Evolutionary conservation across 2,113 vertebrate genomes (phyloP).

Genomic region (Cyanistes caeruleus): DNA sequence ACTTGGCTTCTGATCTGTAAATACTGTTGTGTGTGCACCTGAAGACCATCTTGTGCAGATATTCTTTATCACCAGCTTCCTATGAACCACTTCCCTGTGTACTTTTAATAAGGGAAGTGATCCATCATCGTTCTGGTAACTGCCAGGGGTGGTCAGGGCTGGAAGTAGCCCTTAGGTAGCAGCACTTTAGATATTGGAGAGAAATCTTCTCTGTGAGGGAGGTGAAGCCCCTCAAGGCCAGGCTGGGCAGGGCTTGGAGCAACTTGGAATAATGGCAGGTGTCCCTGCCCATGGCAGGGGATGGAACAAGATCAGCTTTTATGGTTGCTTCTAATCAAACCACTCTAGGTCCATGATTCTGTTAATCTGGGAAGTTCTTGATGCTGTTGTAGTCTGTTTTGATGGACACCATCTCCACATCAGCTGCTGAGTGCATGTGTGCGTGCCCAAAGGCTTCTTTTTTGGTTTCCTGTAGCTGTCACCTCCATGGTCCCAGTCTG

Average conservation of each 20-base stretch:
- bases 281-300: background rate
- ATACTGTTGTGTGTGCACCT: background rate
- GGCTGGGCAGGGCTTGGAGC: background rate
- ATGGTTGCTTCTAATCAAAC: background rate
- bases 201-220: background rate
- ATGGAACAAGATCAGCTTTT: background rate
- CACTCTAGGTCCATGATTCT: background rate
- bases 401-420: background rate
- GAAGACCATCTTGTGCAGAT: background rate
- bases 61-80: background rate
- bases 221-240: background rate
- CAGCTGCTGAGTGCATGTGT: background rate
- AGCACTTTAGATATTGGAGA: background rate
- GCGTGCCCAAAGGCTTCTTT: background rate
- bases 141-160: background rate
- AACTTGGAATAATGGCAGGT: rapidly evolving
- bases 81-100: background rate
- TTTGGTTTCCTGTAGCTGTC: background rate
- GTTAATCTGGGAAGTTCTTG: background rate
- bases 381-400: background rate
- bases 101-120: background rate
- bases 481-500: background rate
- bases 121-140: background rate
- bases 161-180: background rate
- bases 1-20: constrained; percentile 31